Evolutionary conservation across 53 echinoderm and acorn worm species (phyloP).

Genomic region (Henricia sp.): DNA sequence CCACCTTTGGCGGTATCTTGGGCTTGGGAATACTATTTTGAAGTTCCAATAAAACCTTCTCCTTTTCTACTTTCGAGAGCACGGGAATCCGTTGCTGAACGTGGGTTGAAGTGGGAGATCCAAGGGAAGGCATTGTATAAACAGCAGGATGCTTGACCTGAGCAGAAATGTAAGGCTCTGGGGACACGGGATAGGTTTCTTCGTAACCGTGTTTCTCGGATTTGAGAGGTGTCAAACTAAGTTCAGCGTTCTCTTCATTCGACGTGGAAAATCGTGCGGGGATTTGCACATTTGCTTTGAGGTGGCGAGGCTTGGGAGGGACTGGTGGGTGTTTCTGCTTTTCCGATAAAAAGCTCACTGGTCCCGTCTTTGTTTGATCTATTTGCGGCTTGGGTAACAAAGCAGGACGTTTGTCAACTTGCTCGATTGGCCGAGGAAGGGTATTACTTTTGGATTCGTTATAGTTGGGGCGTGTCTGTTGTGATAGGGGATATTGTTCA

Average conservation of each 20-base stretch:
- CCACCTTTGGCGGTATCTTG: slow-evolving; percentile 40
- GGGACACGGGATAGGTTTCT: slow-evolving; percentile 17
- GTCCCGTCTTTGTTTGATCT: not conserved
- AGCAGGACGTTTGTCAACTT: slow-evolving; percentile 5
- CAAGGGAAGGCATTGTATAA: slow-evolving; percentile 8
- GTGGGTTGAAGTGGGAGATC: slow-evolving; percentile 6
- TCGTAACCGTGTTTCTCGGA: not conserved
- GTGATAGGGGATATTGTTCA: not conserved
- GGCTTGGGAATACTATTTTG: slow-evolving; percentile 29
- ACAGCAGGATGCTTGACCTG: slow-evolving; percentile 15
- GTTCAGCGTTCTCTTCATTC: not conserved
- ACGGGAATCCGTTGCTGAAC: slow-evolving; percentile 24
- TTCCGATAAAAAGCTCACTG: slow-evolving; percentile 11
- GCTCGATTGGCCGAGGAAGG: not conserved
- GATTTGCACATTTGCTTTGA: not conserved
- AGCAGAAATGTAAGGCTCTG: slow-evolving; percentile 40
- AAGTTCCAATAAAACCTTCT: slow-evolving; percentile 19
- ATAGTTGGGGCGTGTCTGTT: not conserved
- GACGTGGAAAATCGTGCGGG: not conserved
- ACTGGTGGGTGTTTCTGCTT: slow-evolving; percentile 21
- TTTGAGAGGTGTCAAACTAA: not conserved
- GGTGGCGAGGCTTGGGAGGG: slow-evolving; percentile 29
- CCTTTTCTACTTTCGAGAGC: slow-evolving; percentile 17
- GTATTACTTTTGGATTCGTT: not conserved
- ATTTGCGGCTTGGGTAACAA: slow-evolving; percentile 1